Base-by-base conservation (phyloP, 2,888 invertebrate species). In the Oscheius sp. region DNA sequence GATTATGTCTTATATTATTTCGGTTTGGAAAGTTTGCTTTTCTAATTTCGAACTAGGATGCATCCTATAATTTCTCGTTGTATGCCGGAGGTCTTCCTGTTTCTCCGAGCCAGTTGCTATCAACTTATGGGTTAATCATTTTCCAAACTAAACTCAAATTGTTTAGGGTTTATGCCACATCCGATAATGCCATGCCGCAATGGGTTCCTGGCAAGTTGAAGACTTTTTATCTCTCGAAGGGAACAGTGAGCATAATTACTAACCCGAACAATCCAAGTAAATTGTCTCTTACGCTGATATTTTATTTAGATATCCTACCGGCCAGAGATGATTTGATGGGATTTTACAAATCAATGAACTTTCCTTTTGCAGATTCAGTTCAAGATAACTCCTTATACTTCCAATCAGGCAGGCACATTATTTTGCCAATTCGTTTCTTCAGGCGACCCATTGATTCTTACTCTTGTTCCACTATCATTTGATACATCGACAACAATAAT, bases 91-190 rank as follows among this genome's bases (percentile, higher is more conserved):
- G 61, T 10, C 15, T 61, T 23, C 61, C 61, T 1, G 10, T 61
- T 3, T 12, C 45, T 8, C 6, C 42, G 5, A 29, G n/a, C n/a
- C 25, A 61, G 15, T 10, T 61, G 6, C 3, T 61, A n/a, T 45
- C 45, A 15, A 61, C 27, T 2, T 61, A 61, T 61, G 61, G 45
- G 61, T 61, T 29, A 42, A n/a, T n/a, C n/a, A n/a, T n/a, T n/a
- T n/a, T n/a, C n/a, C n/a, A n/a, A n/a, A n/a, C n/a, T n/a, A n/a
- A n/a, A n/a, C n/a, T n/a, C n/a, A n/a, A n/a, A n/a, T 31, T 17
- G 4, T 25, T 23, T 27, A 61, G 61, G 15, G 42, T 17, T 15
- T 42, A 27, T n/a, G 5, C 61, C 6, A 6, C 29, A n/a, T 42
- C 61, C n/a, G 61, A 61, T 20, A 45, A 61, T 29, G 45, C 45